Evolutionary conservation across 2,888 invertebrate genomes (phyloP), one percentile per base, ranked within the genome.

Genomic region (Platerodrilus igneus): DNA sequence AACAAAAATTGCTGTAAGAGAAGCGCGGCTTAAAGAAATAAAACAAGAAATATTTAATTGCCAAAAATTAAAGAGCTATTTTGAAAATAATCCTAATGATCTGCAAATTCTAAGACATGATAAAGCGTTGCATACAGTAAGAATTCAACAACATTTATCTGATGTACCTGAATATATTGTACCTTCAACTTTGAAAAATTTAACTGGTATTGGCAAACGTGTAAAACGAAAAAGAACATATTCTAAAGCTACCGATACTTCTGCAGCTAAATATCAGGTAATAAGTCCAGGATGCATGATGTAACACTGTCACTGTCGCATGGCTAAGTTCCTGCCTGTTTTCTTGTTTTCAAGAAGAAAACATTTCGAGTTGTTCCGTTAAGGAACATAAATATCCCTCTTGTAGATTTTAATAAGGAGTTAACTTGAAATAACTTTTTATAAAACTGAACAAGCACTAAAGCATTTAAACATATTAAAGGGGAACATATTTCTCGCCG

Each of bases 11-110:
- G 94, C 95, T 0, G 86, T 99, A 2, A 76, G 92, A 28, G 95
- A 97, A 67, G 95, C 96, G 0, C 74, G 97, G 13, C 73, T 97
- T 30, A 92, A 90, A 63, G 99, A 99, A 75, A 97, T 99, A 55
- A 90, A 90, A 66, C 79, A 79, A 41, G 97, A 99, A 72, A 81
- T 97, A 40, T 75, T 96, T 46, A 92, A 89, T 65, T 93, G 92
- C 47, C 80, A 89, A 62, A 93, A 91, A 66, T 69, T 96, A 13
- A 93, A 92, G 83, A 81, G 86, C 13, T 93, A 90, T 69, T 96
- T 96, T 64, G 87, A 89, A 60, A 89, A 93, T 54, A 92, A 96
- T 67, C 89, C 94, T 0, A 75, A 79, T 3, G 96, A 96, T 64
- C 67, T 92, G 31, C 81, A 87, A 52, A 83, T 92, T 0, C 66